phyloP scores from a whole-genome alignment of 2,113 vertebrate species.

The Todiramphus saurophagus region DNA sequence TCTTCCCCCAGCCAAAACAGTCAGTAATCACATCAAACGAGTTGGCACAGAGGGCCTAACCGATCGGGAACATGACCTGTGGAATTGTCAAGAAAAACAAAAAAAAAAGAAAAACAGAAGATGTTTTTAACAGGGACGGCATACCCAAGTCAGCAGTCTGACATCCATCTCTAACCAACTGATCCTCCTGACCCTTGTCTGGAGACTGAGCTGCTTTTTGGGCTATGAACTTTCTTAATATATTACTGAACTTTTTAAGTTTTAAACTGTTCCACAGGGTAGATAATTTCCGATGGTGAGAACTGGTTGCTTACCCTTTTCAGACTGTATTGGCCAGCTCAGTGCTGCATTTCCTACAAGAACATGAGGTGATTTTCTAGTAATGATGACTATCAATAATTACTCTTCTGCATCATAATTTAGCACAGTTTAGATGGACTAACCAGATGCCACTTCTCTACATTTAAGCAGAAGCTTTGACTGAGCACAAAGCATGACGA shows the following conservation, averaged over 20 bases:
- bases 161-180: not conserved
- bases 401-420: constrained; percentile 1
- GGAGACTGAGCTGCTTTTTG: constrained; percentile 6
- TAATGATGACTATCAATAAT: constrained; percentile 17
- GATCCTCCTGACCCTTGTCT: constrained; percentile 25
- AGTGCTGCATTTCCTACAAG: not conserved
- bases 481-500: constrained; percentile 87
- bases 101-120: not conserved
- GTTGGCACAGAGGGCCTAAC: not conserved
- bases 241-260: not conserved
- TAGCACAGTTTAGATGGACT: constrained; percentile 69
- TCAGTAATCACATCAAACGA: not conserved
- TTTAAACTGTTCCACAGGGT: constrained; percentile 37
- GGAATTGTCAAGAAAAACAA: not conserved
- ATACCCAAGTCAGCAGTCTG: not conserved
- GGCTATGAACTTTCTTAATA: constrained; percentile 14
- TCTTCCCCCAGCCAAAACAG: not conserved
- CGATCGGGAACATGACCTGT: not conserved
- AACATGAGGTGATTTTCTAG: constrained; percentile 10
- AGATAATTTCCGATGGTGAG: not conserved
- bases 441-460: constrained; percentile 78
- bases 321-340: constrained; percentile 35
- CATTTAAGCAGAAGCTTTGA: constrained; percentile 79
- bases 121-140: not conserved
- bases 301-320: not conserved